Percentiles rank a stretch among this genome's conserved stretches.
Evolutionary conservation across 2,797 vertebrate genomes (phyloP).

Genomic region (Eulemur albifrons): DNA sequence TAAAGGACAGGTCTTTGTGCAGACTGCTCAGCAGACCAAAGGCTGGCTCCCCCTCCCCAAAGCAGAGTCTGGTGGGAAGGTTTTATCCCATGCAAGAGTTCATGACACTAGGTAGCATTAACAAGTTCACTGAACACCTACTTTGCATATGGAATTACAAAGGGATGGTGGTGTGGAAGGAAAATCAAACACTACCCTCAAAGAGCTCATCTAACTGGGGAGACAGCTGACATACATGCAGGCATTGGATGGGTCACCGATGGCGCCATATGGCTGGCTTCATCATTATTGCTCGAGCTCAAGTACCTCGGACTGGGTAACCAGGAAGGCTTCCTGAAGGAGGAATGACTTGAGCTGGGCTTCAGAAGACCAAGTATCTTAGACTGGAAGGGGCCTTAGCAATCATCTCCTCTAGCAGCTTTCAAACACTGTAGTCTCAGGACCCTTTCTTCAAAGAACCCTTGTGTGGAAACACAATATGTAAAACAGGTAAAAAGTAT

Average conservation of each 20-base stretch:
- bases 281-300: not conserved
- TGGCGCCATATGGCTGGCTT: not conserved
- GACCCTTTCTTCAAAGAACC: constrained; percentile 38
- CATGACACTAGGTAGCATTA: not conserved
- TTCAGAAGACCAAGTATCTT: not conserved
- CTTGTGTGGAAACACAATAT: not conserved
- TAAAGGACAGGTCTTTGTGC: not conserved
- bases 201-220: not conserved
- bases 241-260: not conserved
- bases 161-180: not conserved
- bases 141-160: not conserved
- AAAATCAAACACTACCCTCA: not conserved
- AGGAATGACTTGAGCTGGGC: not conserved
- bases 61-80: not conserved
- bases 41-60: not conserved
- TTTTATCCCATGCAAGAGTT: not conserved
- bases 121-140: not conserved
- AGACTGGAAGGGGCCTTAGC: not conserved
- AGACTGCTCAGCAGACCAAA: not conserved
- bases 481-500: not conserved
- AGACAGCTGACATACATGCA: not conserved
- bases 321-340: not conserved
- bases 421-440: not conserved
- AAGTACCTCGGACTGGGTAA: not conserved
- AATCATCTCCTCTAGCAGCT: not conserved